Evolutionary conservation across 37 sponge, comb jelly and placozoan species (phyloP), one percentile per base, ranked within the genome.

Genomic region (Diacarnus erythraeanus): DNA sequence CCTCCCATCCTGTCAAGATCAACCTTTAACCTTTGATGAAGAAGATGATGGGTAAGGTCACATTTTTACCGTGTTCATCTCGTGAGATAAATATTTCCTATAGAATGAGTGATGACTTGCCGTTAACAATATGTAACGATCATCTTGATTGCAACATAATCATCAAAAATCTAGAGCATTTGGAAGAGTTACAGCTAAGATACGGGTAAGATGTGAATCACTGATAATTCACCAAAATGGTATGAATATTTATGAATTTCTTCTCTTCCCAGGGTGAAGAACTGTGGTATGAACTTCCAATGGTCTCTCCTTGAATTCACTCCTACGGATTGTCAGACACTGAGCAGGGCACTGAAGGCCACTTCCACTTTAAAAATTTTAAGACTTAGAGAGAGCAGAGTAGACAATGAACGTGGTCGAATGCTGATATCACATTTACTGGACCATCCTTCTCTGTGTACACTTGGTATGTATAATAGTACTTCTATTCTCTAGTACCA

Each of bases 241-340:
- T 59, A 27, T 59, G 60, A 26, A n/a, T 60, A 25, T 65, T 65
- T 25, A 30, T 30, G 12, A 30, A 34, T 65, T 60, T 6, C 27
- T 20, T 6, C 51, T 15, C 51, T 12, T 12, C 65, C 10, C 67
- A 90, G 92, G 0, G 92, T 97, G 6, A 69, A 79, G 5, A 86
- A 88, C 69, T 93, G 94, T 90, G 97, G 97, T 0, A 97, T 97
- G 97, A 97, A 97, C 79, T 97, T 97, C 77, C 94, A 93, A 57
- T 97, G 97, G 97, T 83, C 79, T 1, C 77, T 97, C 36, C 93
- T 91, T 57, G 81, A 97, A 58, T 97, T 97, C 82, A 97, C 97
- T 3, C 41, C 39, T 17, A 68, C 64, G 15, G 97, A 97, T 84
- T 93, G 97, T 74, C 63, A 57, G 61, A 40, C 72, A 33, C 66